phyloP scores from a whole-genome alignment of 2,888 invertebrate genomes.

The Xestia rhomboidea region DNA sequence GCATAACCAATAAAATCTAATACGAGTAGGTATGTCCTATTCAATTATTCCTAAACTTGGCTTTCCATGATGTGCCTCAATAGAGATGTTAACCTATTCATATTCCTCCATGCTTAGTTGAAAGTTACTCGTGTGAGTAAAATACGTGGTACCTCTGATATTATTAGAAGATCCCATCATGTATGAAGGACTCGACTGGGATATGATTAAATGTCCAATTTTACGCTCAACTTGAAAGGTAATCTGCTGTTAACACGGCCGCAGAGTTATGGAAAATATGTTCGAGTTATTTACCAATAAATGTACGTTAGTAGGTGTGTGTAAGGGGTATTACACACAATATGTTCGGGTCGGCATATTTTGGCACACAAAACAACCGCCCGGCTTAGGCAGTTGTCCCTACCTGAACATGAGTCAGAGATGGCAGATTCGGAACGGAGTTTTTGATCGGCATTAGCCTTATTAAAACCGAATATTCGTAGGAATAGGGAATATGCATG shows the following conservation, averaged over 20 bases:
- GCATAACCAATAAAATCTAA: neutral
- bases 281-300: constrained; percentile 25
- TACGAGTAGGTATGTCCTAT: neutral
- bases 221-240: constrained; percentile 42
- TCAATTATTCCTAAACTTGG: neutral
- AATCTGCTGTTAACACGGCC: constrained; percentile 46
- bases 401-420: neutral
- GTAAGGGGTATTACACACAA: neutral
- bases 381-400: neutral
- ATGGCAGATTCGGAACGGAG: neutral
- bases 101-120: constrained; percentile 1
- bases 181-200: constrained; percentile 7
- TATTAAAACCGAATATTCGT: neutral
- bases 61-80: neutral
- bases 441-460: neutral
- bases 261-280: constrained; percentile 14
- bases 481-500: too few species aligned
- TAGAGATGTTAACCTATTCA: neutral
- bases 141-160: constrained; percentile 13
- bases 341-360: neutral
- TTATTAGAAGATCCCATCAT: constrained; percentile 18
- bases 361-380: neutral
- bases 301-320: neutral
- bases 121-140: constrained; percentile 4
- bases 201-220: constrained; percentile 51